Percentiles rank a stretch among this genome's conserved stretches.
phyloP scores from a whole-genome alignment of 1,140 invertebrate genomes.

The Nasonia giraulti region DNA sequence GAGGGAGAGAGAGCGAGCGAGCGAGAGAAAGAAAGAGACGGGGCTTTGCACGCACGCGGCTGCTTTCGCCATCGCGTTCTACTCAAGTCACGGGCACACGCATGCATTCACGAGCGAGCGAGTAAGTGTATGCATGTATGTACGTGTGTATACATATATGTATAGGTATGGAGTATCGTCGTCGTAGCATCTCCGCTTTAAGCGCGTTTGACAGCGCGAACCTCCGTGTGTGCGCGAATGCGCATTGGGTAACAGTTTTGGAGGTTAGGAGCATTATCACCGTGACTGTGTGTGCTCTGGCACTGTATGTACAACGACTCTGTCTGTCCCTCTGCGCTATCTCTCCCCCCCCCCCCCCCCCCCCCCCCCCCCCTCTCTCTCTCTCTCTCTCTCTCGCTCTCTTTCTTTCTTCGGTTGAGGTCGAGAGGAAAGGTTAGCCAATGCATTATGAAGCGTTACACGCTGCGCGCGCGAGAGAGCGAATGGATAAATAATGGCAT shows the following conservation, averaged over 20 bases:
- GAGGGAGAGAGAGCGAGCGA: background rate
- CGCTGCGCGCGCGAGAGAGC: background rate
- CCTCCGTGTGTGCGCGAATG: background rate
- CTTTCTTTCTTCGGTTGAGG: background rate
- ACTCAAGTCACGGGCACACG: background rate
- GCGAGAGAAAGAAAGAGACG: background rate
- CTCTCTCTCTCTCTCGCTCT: too few relatives aligned
- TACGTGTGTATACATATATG: background rate
- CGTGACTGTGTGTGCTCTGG: background rate
- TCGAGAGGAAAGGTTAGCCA: conserved; percentile 1
- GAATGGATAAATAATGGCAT: conserved; percentile 1
- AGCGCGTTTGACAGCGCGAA: conserved; percentile 24
- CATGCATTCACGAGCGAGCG: background rate
- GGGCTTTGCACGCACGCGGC: conserved; percentile 35
- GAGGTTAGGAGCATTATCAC: conserved; percentile 19
- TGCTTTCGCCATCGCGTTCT: conserved; percentile 50
- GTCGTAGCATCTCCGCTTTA: background rate
- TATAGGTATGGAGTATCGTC: too few relatives aligned
- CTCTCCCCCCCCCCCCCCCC: too few relatives aligned
- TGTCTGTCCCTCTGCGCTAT: background rate
- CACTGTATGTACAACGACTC: background rate
- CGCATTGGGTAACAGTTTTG: background rate
- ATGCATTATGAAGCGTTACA: background rate
- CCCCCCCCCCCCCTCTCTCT: background rate
- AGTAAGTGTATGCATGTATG: background rate